Conservation (phyloP, 1,140 invertebrate species). For the Drosophila aff. region DNA sequence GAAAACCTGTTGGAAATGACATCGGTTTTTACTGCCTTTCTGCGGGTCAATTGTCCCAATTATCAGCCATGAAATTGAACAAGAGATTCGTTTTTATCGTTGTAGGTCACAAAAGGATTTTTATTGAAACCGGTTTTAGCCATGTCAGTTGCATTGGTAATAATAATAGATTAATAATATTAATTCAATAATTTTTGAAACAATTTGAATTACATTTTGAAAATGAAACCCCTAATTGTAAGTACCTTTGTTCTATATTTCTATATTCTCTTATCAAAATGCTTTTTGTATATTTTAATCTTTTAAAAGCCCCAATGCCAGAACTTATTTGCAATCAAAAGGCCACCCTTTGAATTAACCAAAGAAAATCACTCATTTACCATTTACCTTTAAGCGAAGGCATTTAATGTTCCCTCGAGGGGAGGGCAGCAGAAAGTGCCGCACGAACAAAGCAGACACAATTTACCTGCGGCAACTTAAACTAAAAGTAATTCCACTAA, state of each 20-base stretch:
- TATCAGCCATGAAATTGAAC: background rate
- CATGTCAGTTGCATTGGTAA: background rate
- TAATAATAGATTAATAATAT: too few relatives aligned
- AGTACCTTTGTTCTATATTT: too few relatives aligned
- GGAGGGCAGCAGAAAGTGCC: background rate
- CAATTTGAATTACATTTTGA: too few relatives aligned
- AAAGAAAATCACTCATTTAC: background rate
- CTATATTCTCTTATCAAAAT: background rate
- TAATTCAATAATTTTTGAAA: too few relatives aligned
- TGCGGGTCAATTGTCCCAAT: constrained; percentile 1
- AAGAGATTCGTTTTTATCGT: background rate
- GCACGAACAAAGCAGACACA: constrained; percentile 22
- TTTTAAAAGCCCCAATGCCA: background rate
- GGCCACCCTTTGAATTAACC: background rate
- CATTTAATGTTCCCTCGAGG: background rate
- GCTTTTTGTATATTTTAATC: background rate
- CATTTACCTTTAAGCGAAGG: background rate
- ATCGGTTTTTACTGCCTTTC: background rate
- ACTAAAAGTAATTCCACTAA: constrained; percentile 80
- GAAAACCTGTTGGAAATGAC: background rate
- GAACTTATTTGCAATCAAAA: background rate
- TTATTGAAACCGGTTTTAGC: background rate
- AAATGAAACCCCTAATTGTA: too few relatives aligned
- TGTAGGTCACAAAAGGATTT: background rate
- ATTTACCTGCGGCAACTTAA: constrained; percentile 60